Conservation (phyloP, 2,113 vertebrate species). For the Serilophus lunatus region DNA sequence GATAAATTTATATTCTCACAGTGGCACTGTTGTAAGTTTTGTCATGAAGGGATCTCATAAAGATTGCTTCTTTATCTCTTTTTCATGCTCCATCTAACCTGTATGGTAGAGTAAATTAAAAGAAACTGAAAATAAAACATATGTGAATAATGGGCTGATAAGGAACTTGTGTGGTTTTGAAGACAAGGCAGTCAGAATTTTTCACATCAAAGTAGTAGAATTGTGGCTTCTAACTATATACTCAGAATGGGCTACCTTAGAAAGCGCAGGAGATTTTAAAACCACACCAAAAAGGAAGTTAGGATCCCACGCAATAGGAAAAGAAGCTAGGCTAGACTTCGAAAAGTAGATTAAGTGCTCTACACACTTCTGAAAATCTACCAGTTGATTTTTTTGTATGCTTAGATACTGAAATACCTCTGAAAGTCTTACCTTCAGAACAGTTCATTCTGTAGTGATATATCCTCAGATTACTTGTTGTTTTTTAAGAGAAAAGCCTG, state of each 20-base stretch:
- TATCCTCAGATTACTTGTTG: fast-evolving
- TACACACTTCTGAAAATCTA: not conserved
- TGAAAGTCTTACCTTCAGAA: not conserved
- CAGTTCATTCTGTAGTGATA: not conserved
- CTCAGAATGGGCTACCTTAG: not conserved
- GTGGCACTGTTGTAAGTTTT: not conserved
- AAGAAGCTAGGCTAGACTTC: not conserved
- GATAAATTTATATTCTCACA: not conserved
- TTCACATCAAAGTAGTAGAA: not conserved
- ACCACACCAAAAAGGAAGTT: not conserved
- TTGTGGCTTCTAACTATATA: not conserved
- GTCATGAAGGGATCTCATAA: not conserved
- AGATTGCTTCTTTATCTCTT: not conserved
- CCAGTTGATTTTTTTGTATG: not conserved
- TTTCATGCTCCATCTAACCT: not conserved
- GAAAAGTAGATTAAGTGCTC: not conserved
- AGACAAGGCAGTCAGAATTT: not conserved
- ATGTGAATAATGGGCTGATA: not conserved
- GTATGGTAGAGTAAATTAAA: not conserved
- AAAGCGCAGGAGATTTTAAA: not conserved
- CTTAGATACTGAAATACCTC: not conserved
- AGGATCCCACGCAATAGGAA: not conserved
- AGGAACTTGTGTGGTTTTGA: not conserved
- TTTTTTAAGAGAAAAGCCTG: not conserved
- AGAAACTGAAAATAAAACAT: not conserved